These are phyloP conservation scores for Sarcophaga rosellei DNA, from an alignment of 2,888 invertebrate species.

Conservation along the genomic window DNA sequence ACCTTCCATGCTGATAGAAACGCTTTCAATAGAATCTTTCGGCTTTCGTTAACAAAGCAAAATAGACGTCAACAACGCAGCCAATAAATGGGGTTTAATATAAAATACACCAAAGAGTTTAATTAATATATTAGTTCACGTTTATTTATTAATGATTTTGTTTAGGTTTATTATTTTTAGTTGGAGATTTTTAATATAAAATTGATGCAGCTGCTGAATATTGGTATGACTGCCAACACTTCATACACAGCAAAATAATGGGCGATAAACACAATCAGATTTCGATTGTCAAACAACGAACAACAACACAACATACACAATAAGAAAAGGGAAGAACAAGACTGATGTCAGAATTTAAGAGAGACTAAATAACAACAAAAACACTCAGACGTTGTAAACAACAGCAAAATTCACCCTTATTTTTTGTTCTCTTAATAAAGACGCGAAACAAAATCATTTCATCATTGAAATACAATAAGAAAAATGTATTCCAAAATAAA, in stretches of 20 bases:
- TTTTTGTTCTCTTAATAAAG: background rate
- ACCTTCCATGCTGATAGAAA: slow-evolving; percentile 63
- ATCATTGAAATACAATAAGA: background rate
- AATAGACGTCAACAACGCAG: background rate
- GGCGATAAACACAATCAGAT: background rate
- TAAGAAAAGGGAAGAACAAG: slow-evolving; percentile 12
- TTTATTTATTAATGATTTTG: background rate
- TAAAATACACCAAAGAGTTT: background rate
- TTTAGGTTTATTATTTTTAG: slow-evolving; percentile 17
- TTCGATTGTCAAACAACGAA: slow-evolving; percentile 3
- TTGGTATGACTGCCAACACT: slow-evolving; percentile 47
- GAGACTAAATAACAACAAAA: slow-evolving; percentile 14
- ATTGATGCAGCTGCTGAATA: slow-evolving; percentile 20
- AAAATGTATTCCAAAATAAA: background rate
- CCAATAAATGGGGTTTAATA: background rate
- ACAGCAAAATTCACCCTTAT: slow-evolving; percentile 46
- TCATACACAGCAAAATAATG: slow-evolving; percentile 15
- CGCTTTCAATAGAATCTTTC: slow-evolving; percentile 18
- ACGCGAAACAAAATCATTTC: background rate
- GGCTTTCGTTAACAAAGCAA: background rate
- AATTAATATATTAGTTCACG: background rate
- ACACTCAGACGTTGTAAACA: slow-evolving; percentile 12
- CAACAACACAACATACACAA: slow-evolving; percentile 23
- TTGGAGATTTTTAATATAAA: slow-evolving; percentile 35
- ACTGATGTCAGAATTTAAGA: slow-evolving; percentile 34